These are phyloP conservation scores for Philereme vetulata DNA, from an alignment of 2,888 invertebrate genomes.

Conservation along the genomic window DNA sequence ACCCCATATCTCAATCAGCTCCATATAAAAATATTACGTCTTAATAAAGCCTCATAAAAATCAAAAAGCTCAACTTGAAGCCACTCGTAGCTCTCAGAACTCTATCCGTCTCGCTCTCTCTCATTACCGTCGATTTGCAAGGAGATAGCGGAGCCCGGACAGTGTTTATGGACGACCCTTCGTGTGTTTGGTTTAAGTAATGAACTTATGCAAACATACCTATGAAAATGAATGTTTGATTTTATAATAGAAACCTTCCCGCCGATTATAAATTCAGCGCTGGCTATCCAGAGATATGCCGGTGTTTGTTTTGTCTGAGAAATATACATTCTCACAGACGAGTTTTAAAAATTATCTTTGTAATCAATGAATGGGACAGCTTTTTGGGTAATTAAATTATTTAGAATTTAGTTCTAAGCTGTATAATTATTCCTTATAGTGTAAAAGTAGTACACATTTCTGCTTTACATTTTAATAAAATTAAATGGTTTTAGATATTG, in stretches of 20 bases:
- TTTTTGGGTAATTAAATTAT: too few species aligned
- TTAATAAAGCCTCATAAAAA: constrained; percentile 8
- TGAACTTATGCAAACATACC: constrained; percentile 39
- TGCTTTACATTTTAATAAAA: too few species aligned
- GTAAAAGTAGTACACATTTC: too few species aligned
- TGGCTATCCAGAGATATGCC: constrained; percentile 16
- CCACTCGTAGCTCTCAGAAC: constrained; percentile 21
- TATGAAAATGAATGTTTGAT: constrained; percentile 29
- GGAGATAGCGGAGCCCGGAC: constrained; percentile 47
- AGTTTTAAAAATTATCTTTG: too few species aligned
- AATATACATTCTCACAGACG: background rate
- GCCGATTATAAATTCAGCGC: constrained; percentile 19
- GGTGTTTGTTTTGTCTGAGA: constrained; percentile 1
- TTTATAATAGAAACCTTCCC: constrained; percentile 18
- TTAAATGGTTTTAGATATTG: too few species aligned
- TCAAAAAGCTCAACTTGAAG: constrained; percentile 12
- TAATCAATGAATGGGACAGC: too few species aligned
- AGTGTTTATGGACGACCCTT: constrained; percentile 53
- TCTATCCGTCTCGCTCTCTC: constrained; percentile 45
- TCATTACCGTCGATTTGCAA: constrained; percentile 55
- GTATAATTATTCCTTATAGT: too few species aligned
- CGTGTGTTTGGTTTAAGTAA: constrained; percentile 50
- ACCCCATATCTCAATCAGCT: background rate
- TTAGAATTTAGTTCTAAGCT: too few species aligned
- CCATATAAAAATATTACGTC: background rate